A percentile compares a stretch with the other conserved stretches of the same genome.
Conservation (phyloP, 2,888 invertebrate species). For the Meloe dianella region DNA sequence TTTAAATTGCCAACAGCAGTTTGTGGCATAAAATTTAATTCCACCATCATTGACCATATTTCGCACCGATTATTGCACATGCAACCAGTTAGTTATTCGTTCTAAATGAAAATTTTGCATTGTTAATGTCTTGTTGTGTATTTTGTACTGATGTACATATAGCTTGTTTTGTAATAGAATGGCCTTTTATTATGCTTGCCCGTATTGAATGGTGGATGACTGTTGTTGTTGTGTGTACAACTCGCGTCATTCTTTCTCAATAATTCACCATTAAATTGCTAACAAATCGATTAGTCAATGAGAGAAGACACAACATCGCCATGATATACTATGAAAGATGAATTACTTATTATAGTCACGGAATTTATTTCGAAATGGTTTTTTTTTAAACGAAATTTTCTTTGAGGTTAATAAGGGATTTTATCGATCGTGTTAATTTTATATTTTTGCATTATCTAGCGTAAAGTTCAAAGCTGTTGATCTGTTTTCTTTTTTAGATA, state of each 20-base stretch:
- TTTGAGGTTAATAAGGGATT: neutral
- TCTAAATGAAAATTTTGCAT: constrained; percentile 37
- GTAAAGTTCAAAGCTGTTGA: neutral
- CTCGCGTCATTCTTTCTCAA: constrained; percentile 30
- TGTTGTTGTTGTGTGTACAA: constrained; percentile 42
- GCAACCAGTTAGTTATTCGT: constrained; percentile 45
- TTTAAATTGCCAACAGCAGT: constrained; percentile 51
- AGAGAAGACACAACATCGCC: neutral
- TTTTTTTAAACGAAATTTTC: neutral
- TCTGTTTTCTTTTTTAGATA: neutral
- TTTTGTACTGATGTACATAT: constrained; percentile 35
- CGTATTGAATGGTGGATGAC: constrained; percentile 42
- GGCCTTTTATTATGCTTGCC: constrained; percentile 45
- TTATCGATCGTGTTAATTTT: neutral
- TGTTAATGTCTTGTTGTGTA: constrained; percentile 35
- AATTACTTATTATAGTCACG: neutral
- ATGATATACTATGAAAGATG: neutral
- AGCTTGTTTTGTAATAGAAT: constrained; percentile 45
- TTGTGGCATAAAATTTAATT: constrained; percentile 51
- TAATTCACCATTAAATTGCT: neutral
- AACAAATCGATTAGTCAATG: neutral
- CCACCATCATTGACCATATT: constrained; percentile 44
- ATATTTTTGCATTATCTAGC: neutral
- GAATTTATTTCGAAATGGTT: neutral
- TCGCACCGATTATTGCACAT: constrained; percentile 42